Evolutionary conservation across 2,888 invertebrate genomes (phyloP), one percentile per base, ranked within the genome.

Genomic region (Automeris io): DNA sequence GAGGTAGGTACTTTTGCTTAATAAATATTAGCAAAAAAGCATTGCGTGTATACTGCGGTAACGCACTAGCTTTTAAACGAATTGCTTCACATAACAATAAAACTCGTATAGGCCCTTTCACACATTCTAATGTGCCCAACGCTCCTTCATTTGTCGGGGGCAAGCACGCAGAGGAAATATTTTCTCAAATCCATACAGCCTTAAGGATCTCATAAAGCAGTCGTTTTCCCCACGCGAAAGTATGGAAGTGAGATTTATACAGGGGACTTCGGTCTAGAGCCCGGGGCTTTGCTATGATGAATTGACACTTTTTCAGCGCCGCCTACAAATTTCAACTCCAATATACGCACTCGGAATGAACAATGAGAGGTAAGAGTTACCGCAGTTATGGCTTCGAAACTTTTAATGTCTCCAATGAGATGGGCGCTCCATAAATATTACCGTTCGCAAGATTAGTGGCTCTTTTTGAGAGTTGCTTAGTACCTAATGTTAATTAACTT

Each of bases 181-280:
- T 87, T 86, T 77, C 76, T 81, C 79, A 85, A 87, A 87, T 87
- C 87, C 87, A 87, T 87, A 87, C 86, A 81, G 86, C 86, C 87
- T 86, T 86, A 85, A 87, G 86, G 82, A 82, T 86, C 85, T 70
- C 87, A 86, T 87, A 87, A 87, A 87, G 75, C 82, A 87, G 79
- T 79, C 83, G 81, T 76, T 78, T 75, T 80, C 83, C 82, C 80
- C 78, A 73, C 81, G 82, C 78, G 77, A 80, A 81, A 85, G 87
- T 85, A 86, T 83, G 81, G 80, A 81, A 87, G 86, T 81, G 76
- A 86, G 87, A 87, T 87, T 87, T 87, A 87, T 86, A 60, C 57
- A 64, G 70, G 81, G 79, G 83, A 81, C 85, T 80, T 72, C 75
- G 79, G 68, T 69, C 78, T 76, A 73, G 73, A 77, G 78, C 80